phyloP scores from a whole-genome alignment of 2,888 invertebrate species.

The Clunio marinus region DNA sequence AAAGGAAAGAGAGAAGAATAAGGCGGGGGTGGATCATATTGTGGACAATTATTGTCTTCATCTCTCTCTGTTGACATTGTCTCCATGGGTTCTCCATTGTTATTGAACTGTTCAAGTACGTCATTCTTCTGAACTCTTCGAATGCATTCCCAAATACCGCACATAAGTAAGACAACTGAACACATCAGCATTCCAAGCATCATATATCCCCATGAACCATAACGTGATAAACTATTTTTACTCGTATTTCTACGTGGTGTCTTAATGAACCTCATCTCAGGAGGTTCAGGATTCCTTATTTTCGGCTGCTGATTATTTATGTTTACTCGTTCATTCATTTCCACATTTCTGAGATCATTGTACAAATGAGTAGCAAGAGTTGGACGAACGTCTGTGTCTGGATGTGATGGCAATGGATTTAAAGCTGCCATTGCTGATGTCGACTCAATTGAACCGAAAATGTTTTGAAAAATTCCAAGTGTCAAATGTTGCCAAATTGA shows the following conservation, averaged over 20 bases:
- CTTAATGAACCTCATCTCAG: conserved; percentile 38
- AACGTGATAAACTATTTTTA: conserved; percentile 61
- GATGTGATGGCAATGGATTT: conserved; percentile 27
- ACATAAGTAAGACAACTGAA: conserved; percentile 65
- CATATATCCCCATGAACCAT: conserved; percentile 70
- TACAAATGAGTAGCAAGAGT: conserved; percentile 27
- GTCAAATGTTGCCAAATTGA: conserved; percentile 48
- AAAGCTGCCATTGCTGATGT: conserved; percentile 31
- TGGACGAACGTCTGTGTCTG: conserved; percentile 21
- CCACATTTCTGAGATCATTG: conserved; percentile 16
- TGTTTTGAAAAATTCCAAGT: conserved; percentile 49
- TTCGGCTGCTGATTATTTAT: conserved; percentile 16
- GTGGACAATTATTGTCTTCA: conserved; percentile 28
- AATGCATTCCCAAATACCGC: conserved; percentile 58
- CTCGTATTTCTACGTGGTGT: conserved; percentile 45
- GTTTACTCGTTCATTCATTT: conserved; percentile 3
- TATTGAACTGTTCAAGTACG: conserved; percentile 29
- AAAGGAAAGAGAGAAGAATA: conserved; percentile 64
- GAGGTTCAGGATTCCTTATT: conserved; percentile 38
- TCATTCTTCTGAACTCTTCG: conserved; percentile 43
- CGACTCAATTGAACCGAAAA: conserved; percentile 45
- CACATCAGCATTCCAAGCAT: conserved; percentile 68
- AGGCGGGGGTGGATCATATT: conserved; percentile 59
- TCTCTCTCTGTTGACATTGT: not conserved
- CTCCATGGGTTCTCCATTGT: conserved; percentile 25